phyloP scores from a whole-genome alignment of 1,140 invertebrate species.

The Brachionus plicatilis region DNA sequence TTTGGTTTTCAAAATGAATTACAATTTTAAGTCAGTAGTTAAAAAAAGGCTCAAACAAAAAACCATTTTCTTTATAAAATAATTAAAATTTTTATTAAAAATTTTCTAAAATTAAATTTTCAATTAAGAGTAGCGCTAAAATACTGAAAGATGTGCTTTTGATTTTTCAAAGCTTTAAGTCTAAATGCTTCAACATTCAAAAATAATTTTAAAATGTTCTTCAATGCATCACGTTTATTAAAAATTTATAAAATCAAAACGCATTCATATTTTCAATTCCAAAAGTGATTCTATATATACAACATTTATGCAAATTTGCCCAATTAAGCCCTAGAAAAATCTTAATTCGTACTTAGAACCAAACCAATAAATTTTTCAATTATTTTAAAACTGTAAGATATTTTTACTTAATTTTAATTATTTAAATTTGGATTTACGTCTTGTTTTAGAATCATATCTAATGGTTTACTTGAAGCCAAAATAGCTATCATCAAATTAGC shows the following conservation, averaged over 20 bases:
- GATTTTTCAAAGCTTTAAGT: neutral
- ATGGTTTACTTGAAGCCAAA: neutral
- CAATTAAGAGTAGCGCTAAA: neutral
- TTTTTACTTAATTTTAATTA: neutral
- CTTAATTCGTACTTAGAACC: neutral
- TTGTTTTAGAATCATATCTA: neutral
- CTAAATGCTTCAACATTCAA: neutral
- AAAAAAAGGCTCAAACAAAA: no score
- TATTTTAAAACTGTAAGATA: neutral
- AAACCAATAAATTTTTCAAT: neutral
- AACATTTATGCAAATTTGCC: neutral
- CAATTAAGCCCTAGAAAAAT: neutral
- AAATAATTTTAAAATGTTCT: neutral
- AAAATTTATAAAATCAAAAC: neutral
- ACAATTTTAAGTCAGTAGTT: no score
- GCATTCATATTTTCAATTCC: neutral
- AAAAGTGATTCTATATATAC: neutral
- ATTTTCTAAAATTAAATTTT: neutral
- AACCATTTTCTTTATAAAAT: no score
- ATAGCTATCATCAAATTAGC: neutral
- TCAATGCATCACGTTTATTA: neutral
- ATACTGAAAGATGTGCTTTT: neutral
- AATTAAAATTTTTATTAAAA: no score
- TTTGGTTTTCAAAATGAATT: no score
- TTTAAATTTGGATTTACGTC: neutral